These are phyloP conservation scores for Hyperoodon ampullatus DNA, from an alignment of 2,113 vertebrate genomes.

Conservation along the genomic window DNA sequence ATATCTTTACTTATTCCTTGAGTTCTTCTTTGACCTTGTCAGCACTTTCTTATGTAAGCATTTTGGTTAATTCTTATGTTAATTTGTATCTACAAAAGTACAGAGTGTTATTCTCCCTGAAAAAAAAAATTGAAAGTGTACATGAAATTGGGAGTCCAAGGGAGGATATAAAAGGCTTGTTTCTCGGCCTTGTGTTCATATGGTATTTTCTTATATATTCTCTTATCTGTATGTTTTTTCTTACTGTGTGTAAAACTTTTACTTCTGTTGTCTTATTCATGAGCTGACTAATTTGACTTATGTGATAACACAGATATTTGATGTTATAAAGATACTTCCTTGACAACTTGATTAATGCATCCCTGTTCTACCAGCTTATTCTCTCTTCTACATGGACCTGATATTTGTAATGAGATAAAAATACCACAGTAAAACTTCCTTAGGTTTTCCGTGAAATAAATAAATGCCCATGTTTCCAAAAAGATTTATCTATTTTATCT, in stretches of 20 bases:
- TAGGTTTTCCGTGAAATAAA: not conserved
- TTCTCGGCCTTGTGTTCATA: not conserved
- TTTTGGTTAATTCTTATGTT: conserved; percentile 34
- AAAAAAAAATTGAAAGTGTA: not conserved
- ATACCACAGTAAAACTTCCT: not conserved
- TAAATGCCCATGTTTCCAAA: not conserved
- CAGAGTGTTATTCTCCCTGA: not conserved
- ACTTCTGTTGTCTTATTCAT: not conserved
- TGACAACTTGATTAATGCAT: not conserved
- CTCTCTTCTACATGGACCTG: not conserved
- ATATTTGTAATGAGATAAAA: not conserved
- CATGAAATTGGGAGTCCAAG: not conserved
- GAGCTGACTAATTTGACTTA: not conserved
- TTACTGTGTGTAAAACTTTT: not conserved
- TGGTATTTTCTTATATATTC: not conserved
- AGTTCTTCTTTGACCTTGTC: not conserved
- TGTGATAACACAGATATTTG: not conserved
- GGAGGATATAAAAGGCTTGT: not conserved
- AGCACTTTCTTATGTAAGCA: not conserved
- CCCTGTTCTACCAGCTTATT: not conserved
- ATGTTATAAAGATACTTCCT: not conserved
- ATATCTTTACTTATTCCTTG: not conserved
- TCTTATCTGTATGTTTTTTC: not conserved
- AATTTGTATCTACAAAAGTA: not conserved
- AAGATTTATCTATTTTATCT: not conserved